phyloP scores from a whole-genome alignment of 2,888 invertebrate species.

The Mesoligia furuncula region DNA sequence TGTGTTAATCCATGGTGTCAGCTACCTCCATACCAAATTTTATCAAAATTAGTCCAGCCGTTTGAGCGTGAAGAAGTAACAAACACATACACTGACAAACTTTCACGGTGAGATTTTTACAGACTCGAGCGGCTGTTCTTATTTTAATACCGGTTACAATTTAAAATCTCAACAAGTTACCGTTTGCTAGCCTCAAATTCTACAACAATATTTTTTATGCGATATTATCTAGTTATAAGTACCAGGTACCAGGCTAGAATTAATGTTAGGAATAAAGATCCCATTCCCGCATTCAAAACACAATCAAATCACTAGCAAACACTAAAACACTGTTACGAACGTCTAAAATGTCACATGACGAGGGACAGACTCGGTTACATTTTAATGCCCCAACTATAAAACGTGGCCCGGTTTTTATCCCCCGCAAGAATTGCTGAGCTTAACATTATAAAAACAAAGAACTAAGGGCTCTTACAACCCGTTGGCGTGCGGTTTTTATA shows the following conservation, averaged over 20 bases:
- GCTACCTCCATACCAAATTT: too few species aligned
- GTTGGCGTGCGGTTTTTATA: slow-evolving; percentile 14
- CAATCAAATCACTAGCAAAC: slow-evolving; percentile 13
- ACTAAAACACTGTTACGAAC: slow-evolving; percentile 35
- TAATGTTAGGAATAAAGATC: not conserved
- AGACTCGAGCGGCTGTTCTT: too few species aligned
- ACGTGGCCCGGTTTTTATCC: slow-evolving; percentile 37
- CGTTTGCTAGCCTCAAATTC: too few species aligned
- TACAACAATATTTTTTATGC: too few species aligned
- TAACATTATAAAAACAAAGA: slow-evolving; percentile 29
- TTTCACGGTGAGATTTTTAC: too few species aligned
- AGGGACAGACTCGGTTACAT: slow-evolving; percentile 10
- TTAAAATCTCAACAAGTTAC: too few species aligned
- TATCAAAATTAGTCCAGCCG: too few species aligned
- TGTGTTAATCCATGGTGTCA: too few species aligned
- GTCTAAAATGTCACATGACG: slow-evolving; percentile 43
- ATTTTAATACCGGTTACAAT: too few species aligned
- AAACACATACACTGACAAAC: too few species aligned
- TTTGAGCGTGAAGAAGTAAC: too few species aligned
- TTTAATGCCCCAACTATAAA: slow-evolving; percentile 39
- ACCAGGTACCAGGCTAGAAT: too few species aligned
- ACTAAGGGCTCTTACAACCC: slow-evolving; percentile 8
- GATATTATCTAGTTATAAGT: not conserved
- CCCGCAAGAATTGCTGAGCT: slow-evolving; percentile 24
- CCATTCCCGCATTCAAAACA: slow-evolving; percentile 9